Evolutionary conservation across 2,113 vertebrate species (phyloP), one percentile per base, ranked within the genome.

Genomic region (Benitochromis conjunctus): DNA sequence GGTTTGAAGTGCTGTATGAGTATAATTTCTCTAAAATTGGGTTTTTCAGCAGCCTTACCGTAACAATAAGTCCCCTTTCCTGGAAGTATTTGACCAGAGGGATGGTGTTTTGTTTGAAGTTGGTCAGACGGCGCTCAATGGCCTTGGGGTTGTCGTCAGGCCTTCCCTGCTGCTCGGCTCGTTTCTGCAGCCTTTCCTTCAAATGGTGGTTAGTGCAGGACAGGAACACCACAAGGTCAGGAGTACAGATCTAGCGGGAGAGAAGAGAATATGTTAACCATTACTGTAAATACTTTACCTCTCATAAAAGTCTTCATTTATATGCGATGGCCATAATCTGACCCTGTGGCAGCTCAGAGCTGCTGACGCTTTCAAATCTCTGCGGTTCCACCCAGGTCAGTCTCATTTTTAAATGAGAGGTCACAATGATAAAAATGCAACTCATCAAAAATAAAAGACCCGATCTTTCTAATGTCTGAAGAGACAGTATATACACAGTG

Each of bases 81-180:
- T 99, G 99, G 96, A 99, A 99, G 94, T 99, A 99, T 90, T 98
- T 98, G 87, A 99, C 97, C 95, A 99, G 77, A 0, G 99, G 97
- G 19, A 98, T 95, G 0, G 97, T 96, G 14, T 99, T 99, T 91
- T 99, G 99, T 85, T 99, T 99, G 95, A 99, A 99, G 95, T 99
- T 99, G 94, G 97, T 97, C 6, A 99, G 94, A 62, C 99, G 94
- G 76, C 99, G 96, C 46, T 99, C 98, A 5, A 98, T 99, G 60
- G 99, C 99, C 95, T 98, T 99, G 83, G 98, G 96, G 91, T 99
- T 99, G 95, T 99, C 98, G 5, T 99, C 99, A 1, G 99, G 99
- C 13, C 99, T 96, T 2, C 99, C 99, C 82, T 99, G 98, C 86
- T 98, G 98, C 84, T 98, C 98, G 0, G 98, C 98, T 2, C 98